Base-by-base conservation (phyloP, 2,888 invertebrate species). In the Drosophila rellima region DNA sequence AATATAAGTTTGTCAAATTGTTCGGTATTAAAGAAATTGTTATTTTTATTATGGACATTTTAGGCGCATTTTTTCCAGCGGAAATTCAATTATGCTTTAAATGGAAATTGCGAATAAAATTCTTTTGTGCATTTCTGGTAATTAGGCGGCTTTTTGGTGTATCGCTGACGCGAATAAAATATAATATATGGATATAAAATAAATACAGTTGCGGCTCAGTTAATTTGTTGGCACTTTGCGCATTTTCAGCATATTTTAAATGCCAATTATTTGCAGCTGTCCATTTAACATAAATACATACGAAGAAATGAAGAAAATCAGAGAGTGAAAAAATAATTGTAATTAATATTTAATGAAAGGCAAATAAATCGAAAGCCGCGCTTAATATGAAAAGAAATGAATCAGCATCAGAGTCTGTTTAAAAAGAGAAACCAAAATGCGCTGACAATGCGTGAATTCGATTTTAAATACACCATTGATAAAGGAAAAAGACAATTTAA, bases 311-410 rank as follows among this genome's bases (percentile, higher is more conserved):
- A 66, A 60, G 54, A 62, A 64, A 61, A 68, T 68, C n/a, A 35
- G 31, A 56, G 52, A 56, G 54, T 11, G 31, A 15, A 29, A 10
- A 42, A 61, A 67, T 54, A 75, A 70, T 50, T 66, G 70, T 82
- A 88, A 83, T 83, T 83, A 80, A 86, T 74, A 89, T 89, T 88
- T 88, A 84, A 84, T 84, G 69, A 89, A 84, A 84, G 73, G 79
- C 88, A 89, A 84, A 83, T 84, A 78, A 72, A 69, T 65, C 20
- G 51, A 39, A 33, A 44, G 33, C 47, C 35, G 35, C 45, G 66
- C 42, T 70, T 64, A 67, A 76, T 77, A 80, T 73, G n/a, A 50
- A 66, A 77, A 47, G 66, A 77, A 80, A 69, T 87, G 73, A 89
- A 89, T 89, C 87, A 78, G 66, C 26, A 45, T 45, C 35, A 23